Conservation (phyloP, 2,888 invertebrate genomes). For the Ectobius pallidus region DNA sequence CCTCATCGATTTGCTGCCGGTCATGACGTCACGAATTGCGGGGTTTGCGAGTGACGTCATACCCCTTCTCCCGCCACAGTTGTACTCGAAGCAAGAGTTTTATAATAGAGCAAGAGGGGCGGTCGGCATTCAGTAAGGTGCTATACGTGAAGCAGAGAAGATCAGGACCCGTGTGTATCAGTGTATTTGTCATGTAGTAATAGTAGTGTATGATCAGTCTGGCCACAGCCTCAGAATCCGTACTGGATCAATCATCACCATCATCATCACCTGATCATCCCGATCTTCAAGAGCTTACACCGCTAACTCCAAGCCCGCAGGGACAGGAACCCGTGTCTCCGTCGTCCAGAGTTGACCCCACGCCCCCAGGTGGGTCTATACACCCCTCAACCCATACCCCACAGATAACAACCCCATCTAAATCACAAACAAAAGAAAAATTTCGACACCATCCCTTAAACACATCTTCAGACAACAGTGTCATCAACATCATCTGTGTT, state of each 20-base stretch:
- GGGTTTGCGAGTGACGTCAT: conserved; percentile 35
- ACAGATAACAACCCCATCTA: too few species aligned
- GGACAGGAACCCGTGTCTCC: conserved; percentile 17
- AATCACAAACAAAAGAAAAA: too few species aligned
- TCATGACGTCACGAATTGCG: conserved; percentile 35
- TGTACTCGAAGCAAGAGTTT: conserved; percentile 35
- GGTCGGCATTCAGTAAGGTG: conserved; percentile 40
- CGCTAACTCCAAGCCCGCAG: conserved; percentile 9
- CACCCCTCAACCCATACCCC: background rate
- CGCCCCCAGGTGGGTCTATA: conserved; percentile 38
- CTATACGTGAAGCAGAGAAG: conserved; percentile 33
- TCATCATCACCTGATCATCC: background rate
- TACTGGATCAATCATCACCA: conserved; percentile 31
- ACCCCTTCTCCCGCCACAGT: background rate
- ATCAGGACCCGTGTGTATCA: background rate
- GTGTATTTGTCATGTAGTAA: background rate
- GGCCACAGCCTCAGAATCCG: conserved; percentile 10
- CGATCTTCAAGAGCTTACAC: conserved; percentile 1
- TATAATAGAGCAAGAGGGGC: conserved; percentile 43
- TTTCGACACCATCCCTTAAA: background rate
- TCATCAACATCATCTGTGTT: too few species aligned
- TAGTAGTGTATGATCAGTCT: too few species aligned
- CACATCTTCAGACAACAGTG: background rate
- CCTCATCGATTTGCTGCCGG: conserved; percentile 33
- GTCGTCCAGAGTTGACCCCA: conserved; percentile 16